phyloP scores from a whole-genome alignment of 2,113 vertebrate species.

The Hucho hucho region DNA sequence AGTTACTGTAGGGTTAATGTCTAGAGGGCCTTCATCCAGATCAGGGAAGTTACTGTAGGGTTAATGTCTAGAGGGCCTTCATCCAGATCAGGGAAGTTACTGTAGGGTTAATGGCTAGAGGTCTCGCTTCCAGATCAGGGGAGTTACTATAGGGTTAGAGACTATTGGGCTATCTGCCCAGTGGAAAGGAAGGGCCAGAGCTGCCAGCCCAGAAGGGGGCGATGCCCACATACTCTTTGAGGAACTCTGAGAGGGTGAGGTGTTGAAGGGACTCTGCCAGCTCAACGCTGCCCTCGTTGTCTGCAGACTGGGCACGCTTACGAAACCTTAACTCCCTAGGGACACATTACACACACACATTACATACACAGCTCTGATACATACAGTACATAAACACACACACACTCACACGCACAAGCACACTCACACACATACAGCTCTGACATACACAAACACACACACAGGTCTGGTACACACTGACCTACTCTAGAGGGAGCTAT shows the following conservation, averaged over 20 bases:
- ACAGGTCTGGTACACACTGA: background rate
- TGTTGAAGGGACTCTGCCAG: slow-evolving; percentile 77
- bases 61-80: no score
- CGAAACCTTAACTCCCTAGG: slow-evolving; percentile 76
- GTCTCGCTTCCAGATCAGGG: no score
- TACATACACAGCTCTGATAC: slow-evolving; percentile 1
- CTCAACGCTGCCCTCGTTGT: slow-evolving; percentile 72
- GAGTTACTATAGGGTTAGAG: background rate
- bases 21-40: no score
- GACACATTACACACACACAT: slow-evolving; percentile 44
- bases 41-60: no score
- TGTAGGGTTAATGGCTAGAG: no score
- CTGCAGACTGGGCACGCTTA: slow-evolving; percentile 75
- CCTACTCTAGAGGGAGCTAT: slow-evolving; percentile 30
- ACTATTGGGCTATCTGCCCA: background rate
- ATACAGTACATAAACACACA: background rate
- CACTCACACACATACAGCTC: slow-evolving; percentile 1
- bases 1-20: no score
- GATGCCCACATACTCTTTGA: slow-evolving; percentile 78
- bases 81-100: no score
- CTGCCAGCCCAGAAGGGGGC: background rate
- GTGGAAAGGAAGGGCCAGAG: no score
- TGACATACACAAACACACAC: background rate
- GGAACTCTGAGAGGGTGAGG: slow-evolving; percentile 81
- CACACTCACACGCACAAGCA: background rate